A percentile compares a stretch with the other conserved stretches of the same genome.
These are phyloP conservation scores for Eilema sororculum DNA, from an alignment of 2,888 invertebrate genomes.

Conservation along the genomic window DNA sequence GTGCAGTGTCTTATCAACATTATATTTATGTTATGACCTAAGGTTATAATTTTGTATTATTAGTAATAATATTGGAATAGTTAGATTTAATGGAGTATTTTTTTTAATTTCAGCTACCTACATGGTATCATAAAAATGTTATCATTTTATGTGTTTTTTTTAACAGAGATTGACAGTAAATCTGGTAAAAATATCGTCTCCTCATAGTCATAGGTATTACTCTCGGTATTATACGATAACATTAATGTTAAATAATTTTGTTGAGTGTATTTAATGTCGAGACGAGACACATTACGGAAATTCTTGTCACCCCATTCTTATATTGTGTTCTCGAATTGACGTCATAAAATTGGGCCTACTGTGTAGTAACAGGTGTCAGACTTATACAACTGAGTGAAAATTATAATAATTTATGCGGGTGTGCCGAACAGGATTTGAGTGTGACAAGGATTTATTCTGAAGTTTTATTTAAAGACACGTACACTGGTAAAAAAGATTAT, in stretches of 20 bases:
- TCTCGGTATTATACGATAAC: background rate
- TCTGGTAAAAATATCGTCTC: background rate
- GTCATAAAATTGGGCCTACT: constrained; percentile 1
- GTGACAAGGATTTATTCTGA: background rate
- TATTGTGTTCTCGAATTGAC: background rate
- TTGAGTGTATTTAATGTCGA: background rate
- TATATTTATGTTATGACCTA: too few relatives aligned
- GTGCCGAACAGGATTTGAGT: background rate
- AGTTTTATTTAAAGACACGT: background rate
- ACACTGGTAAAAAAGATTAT: background rate
- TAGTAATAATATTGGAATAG: background rate
- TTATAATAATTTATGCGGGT: constrained; percentile 1
- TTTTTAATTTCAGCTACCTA: too few relatives aligned
- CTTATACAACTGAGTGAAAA: background rate
- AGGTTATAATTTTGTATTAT: background rate
- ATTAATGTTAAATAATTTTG: background rate
- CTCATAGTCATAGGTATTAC: too few relatives aligned
- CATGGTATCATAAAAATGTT: background rate
- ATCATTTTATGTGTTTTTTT: background rate
- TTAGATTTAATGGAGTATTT: background rate
- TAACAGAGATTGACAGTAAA: background rate
- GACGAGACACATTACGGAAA: background rate
- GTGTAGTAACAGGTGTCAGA: constrained; percentile 1
- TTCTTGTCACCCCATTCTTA: constrained; percentile 1
- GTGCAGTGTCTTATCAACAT: background rate